phyloP scores from a whole-genome alignment of 92 coral and sea anemone genomes.

The Epizoanthus fatuus region DNA sequence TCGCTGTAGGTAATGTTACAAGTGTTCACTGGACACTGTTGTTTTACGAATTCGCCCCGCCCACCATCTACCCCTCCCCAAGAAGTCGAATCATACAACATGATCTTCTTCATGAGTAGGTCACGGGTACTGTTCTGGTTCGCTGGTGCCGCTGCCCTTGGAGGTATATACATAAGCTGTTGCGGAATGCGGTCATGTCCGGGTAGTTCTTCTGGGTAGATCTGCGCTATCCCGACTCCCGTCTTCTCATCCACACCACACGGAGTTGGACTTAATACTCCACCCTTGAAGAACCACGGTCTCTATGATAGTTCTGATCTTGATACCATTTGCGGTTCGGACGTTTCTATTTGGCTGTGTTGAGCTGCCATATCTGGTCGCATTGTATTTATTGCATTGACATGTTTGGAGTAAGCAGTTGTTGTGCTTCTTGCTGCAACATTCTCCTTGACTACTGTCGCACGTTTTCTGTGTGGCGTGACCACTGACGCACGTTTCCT shows the following conservation, averaged over 20 bases:
- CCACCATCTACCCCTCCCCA: constrained; percentile 11
- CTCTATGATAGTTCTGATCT: background rate
- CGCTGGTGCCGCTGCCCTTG: background rate
- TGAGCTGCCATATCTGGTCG: too few species aligned
- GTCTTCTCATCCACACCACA: background rate
- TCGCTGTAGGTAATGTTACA: background rate
- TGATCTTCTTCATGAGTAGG: background rate
- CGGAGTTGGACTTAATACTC: background rate
- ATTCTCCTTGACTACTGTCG: too few species aligned
- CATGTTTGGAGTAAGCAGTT: too few species aligned
- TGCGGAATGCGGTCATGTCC: constrained; percentile 29
- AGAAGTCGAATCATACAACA: background rate
- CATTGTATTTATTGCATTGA: too few species aligned
- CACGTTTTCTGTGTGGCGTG: too few species aligned
- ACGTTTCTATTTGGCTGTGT: too few species aligned
- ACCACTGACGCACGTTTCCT: too few species aligned
- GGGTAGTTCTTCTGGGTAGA: constrained; percentile 18
- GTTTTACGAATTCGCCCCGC: background rate
- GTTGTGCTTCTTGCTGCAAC: too few species aligned
- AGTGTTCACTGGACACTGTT: constrained; percentile 21
- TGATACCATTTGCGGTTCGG: too few species aligned
- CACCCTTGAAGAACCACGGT: constrained; percentile 6
- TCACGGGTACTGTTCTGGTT: background rate
- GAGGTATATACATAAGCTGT: constrained; percentile 30
- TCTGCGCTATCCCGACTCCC: constrained; percentile 16